These are phyloP conservation scores for Chorisops tibialis DNA, from an alignment of 2,888 invertebrate genomes.

Conservation along the genomic window DNA sequence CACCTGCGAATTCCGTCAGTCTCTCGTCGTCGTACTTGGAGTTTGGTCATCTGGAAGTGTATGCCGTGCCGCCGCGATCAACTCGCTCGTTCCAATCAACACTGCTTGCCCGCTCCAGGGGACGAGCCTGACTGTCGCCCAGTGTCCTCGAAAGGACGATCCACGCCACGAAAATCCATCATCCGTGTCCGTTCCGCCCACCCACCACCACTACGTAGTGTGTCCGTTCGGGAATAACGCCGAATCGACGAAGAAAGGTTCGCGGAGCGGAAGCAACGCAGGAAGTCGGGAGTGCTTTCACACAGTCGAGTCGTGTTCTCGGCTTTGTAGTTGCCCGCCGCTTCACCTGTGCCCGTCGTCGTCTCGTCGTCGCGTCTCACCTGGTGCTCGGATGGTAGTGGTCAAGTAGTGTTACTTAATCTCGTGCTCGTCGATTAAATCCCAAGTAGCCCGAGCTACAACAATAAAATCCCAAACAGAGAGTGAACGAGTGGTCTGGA, in stretches of 20 bases:
- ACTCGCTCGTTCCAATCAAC: not conserved
- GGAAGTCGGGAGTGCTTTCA: conserved; percentile 4
- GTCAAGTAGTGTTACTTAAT: too few relatives aligned
- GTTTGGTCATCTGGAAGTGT: conserved; percentile 5
- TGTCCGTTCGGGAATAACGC: not conserved
- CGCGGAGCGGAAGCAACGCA: conserved; percentile 8
- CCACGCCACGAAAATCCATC: not conserved
- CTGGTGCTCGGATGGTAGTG: not conserved
- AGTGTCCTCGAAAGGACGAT: not conserved
- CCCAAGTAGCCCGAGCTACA: conserved; percentile 4
- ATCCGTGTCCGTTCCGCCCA: not conserved
- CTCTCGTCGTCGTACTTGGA: not conserved
- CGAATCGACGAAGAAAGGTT: not conserved
- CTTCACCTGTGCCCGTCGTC: not conserved
- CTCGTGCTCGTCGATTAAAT: conserved; percentile 10
- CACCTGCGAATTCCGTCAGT: conserved; percentile 26
- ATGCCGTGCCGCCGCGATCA: not conserved
- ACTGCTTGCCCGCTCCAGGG: not conserved
- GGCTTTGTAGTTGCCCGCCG: not conserved
- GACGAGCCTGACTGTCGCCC: not conserved
- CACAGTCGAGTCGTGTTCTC: not conserved
- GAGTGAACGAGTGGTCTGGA: too few relatives aligned
- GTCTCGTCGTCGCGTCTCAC: not conserved
- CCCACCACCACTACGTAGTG: conserved; percentile 9
- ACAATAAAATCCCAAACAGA: conserved; percentile 4